phyloP scores from a whole-genome alignment of 64 coral and sea anemone genomes.

The Porites lutea region DNA sequence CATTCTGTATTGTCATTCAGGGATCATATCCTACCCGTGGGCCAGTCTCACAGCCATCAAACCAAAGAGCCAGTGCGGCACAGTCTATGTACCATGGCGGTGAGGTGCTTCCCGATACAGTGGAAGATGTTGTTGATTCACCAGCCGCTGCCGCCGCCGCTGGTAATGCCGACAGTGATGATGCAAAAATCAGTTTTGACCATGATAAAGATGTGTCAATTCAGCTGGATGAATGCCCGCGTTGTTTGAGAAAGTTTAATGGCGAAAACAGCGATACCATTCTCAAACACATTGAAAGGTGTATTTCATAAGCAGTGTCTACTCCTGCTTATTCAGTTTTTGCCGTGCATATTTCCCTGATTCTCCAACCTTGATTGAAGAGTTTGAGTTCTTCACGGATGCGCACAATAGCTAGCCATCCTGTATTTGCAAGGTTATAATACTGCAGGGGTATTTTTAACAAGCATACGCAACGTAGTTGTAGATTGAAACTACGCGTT shows the following conservation, averaged over 20 bases:
- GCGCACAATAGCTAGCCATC: too few relatives aligned
- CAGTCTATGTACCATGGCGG: constrained; percentile 37
- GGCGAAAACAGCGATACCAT: neutral
- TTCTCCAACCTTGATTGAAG: neutral
- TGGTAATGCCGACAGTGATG: neutral
- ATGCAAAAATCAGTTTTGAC: too few relatives aligned
- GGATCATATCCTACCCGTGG: neutral
- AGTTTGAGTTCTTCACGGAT: neutral
- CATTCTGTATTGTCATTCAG: neutral
- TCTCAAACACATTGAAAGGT: constrained; percentile 49
- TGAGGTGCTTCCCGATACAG: constrained; percentile 19
- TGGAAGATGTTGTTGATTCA: constrained; percentile 9
- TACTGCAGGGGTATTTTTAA: too few relatives aligned
- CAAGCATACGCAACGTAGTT: too few relatives aligned
- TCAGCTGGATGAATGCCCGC: constrained; percentile 32
- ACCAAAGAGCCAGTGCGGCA: neutral
- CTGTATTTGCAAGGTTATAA: too few relatives aligned
- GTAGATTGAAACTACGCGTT: too few relatives aligned
- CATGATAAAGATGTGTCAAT: neutral
- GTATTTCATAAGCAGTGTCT: neutral
- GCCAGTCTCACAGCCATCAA: neutral
- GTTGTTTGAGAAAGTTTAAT: constrained; percentile 34
- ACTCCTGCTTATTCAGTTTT: neutral
- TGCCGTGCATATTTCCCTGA: neutral
- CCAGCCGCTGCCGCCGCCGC: neutral